Evolutionary conservation across 2,113 vertebrate species (phyloP), one percentile per base, ranked within the genome.

Genomic region (Ceratotherium simum): DNA sequence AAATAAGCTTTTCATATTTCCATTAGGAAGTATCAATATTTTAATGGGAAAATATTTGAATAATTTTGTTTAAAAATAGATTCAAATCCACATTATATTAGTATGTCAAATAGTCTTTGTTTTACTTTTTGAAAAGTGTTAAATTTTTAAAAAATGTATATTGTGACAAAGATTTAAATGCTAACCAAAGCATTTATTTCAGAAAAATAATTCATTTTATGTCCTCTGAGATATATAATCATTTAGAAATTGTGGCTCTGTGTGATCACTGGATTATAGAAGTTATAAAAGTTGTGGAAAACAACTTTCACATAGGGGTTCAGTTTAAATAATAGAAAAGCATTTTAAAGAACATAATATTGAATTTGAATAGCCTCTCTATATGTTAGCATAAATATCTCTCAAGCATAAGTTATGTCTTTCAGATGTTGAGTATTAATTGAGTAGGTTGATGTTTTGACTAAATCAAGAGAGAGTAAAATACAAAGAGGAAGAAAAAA

Each of bases 41-140:
- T 92, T 76, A 39, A 70, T 54, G 18, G 23, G 23, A 78, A 58
- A 85, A 85, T 36, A 69, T 81, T 86, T 81, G 4, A 86, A 42
- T 90, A 36, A 60, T 79, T 89, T 89, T 83, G 36, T 58, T 94
- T 97, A 42, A 83, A 90, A 94, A 91, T 65, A 64, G 36, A 70
- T 56, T 48, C 18, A 46, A 85, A 67, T 89, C n/a, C 29, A 82
- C 13, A 27, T 73, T 69, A 21, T 3, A 13, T 78, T 91, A 58
- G 42, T 58, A 48, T n/a, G 51, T 78, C 76, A 51, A 65, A 6
- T 78, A 16, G 20, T 36, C 7, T 90, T 73, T 67, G 36, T 69
- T 95, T 18, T 51, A 54, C 25, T 81, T 73, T 73, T 69, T 79
- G 64, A 75, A 95, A 90, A 56, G 31, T 64, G 25, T 76, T 75